Base-by-base conservation (phyloP, 2,113 vertebrate genomes). In the Pontoporia blainvillei region DNA sequence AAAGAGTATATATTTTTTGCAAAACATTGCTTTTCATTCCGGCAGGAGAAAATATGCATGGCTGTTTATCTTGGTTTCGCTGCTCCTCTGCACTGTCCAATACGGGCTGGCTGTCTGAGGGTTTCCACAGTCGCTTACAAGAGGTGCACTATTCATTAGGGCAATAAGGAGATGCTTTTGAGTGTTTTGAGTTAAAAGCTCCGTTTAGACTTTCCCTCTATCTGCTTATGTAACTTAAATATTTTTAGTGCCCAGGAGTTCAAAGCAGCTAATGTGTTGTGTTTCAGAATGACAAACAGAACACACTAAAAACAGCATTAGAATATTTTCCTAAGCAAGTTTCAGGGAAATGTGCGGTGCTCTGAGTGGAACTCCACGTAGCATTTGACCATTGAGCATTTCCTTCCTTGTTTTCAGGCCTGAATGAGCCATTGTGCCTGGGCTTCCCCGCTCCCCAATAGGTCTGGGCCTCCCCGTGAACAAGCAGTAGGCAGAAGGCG, bases 351-450 rank as follows among this genome's bases (percentile, higher is more conserved):
- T 97, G 91, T 97, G 90, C n/a, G 96, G 98, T 97, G 82, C 72
- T 98, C 95, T 98, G 95, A 98, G 97, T 98, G 98, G 98, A 98
- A 98, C 93, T 97, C 96, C 98, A 98, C 92, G 96, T 96, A 97
- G 96, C 96, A 96, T 98, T 98, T 97, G 98, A 97, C 97, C 90
- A 95, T 98, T 44, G 97, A 98, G 95, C 95, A 97, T 98, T 99
- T 99, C 98, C 98, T 98, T 98, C 98, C 97, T 97, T 96, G 93
- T 93, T 54, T 82, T 85, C 92, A 82, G 67, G 36, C 41, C 93
- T 99, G 98, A 99, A 99, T 99, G 98, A 98, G 93, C 98, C 98
- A 98, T 98, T 99, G 98, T 98, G 94, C 97, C 96, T 92, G 41
- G 88, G 87, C 96, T 93, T 98, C 72, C 97, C 96, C 91, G 72